Base-by-base conservation (phyloP, 2,113 vertebrate species). In the Ahaetulla prasina region DNA sequence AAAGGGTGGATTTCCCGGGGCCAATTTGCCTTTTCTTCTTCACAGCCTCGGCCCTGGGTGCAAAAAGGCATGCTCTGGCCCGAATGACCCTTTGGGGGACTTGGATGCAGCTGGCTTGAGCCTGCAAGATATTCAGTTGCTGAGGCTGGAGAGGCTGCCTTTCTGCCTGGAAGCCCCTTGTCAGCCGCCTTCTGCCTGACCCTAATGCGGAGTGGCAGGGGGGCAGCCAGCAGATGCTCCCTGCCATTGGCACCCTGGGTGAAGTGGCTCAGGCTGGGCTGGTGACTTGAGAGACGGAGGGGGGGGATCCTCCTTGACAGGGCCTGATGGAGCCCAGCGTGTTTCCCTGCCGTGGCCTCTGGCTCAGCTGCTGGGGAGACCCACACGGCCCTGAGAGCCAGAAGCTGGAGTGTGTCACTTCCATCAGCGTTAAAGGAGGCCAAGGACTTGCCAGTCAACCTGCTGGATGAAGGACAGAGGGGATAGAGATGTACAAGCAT, bases 171-270 rank as follows among this genome's bases (percentile, higher is more conserved):
- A 93, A 93, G 91, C 94, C 80, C 86, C 94, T 87, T 0, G 7
- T 20, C 68, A 22, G 68, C 68, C 2, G 7, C 16, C 95, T 89
- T 96, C 89, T 39, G 95, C 94, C 96, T 96, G 97, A 96, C 96
- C 97, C 92, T 97, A 97, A 97, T 94, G 18, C 84, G 94, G 95
- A 68, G 94, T 96, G 97, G 97, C 98, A 98, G 97, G 90, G 89
- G 95, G 96, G 97, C 90, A 93, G 96, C 95, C 47, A 98, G 98
- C 98, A 98, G 98, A 98, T 98, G 98, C 97, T 98, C 94, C 95
- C 96, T 98, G 98, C 98, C 98, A 98, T 94, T 94, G 97, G 98
- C 98, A 93, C 95, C 88, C 84, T 30, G 94, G 91, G 90, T 68
- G 90, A 55, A 90, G 52, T 10, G 18, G 53, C 90, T 90, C 39